These are phyloP conservation scores for Cerastoderma edule DNA, from an alignment of 2,888 invertebrate genomes.

Conservation along the genomic window DNA sequence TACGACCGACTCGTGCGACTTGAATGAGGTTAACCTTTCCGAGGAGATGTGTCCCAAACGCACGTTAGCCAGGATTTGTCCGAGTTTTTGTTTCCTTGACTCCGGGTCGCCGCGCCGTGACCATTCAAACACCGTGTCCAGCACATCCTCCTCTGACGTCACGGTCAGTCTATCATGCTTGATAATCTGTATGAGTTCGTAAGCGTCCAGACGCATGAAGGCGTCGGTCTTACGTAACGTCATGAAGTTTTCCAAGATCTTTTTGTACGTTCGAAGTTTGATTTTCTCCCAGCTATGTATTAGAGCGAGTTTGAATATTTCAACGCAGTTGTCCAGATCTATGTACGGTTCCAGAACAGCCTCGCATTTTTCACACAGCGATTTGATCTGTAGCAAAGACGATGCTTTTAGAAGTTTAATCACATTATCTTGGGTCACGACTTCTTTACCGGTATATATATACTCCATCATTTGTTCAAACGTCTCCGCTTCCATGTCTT, in stretches of 20 bases:
- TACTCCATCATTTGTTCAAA: slow-evolving; percentile 92
- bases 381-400: slow-evolving; percentile 93
- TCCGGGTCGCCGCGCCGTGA: slow-evolving; percentile 86
- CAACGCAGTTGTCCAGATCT: slow-evolving; percentile 87
- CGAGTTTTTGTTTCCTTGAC: slow-evolving; percentile 82
- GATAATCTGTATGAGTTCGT: slow-evolving; percentile 85
- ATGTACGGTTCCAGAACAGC: slow-evolving; percentile 89
- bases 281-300: slow-evolving; percentile 85
- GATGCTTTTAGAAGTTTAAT: slow-evolving; percentile 90
- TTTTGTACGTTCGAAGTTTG: slow-evolving; percentile 84
- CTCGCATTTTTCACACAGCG: slow-evolving; percentile 91
- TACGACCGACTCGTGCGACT: slow-evolving; percentile 60
- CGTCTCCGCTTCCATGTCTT: slow-evolving; percentile 88
- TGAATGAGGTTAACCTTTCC: slow-evolving; percentile 68
- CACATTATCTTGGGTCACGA: slow-evolving; percentile 91
- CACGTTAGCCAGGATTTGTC: slow-evolving; percentile 68
- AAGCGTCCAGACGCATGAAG: slow-evolving; percentile 83
- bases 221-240: slow-evolving; percentile 75
- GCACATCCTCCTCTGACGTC: slow-evolving; percentile 85
- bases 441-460: slow-evolving; percentile 90
- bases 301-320: slow-evolving; percentile 85
- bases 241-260: slow-evolving; percentile 80
- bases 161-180: slow-evolving; percentile 84
- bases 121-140: slow-evolving; percentile 85
- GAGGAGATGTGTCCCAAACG: slow-evolving; percentile 59